A percentile compares a stretch with the other conserved stretches of the same genome.
Evolutionary conservation across 2,797 vertebrate genomes (phyloP).

Genomic region (Siniperca obscura): DNA sequence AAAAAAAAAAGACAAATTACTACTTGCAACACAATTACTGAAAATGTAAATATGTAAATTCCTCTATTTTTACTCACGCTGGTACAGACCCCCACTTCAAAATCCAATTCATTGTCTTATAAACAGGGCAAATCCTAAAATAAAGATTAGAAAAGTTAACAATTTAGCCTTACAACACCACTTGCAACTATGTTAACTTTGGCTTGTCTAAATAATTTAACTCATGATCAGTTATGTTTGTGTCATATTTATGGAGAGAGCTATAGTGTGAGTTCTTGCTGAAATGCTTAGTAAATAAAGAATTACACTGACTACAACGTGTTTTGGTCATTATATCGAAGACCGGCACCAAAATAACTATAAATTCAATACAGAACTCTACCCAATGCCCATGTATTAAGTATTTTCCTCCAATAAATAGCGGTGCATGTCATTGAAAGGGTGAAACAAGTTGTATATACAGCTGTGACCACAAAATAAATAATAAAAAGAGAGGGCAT

Average conservation of each 20-base stretch:
- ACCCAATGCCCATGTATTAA: not conserved
- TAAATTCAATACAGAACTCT: not conserved
- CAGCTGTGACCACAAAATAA: not conserved
- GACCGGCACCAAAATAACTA: not conserved
- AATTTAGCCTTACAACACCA: constrained; percentile 10
- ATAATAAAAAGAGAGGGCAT: not conserved
- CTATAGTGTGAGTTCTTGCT: constrained; percentile 3
- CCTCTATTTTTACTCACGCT: not conserved
- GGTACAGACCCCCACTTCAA: not conserved
- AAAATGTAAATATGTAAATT: not conserved
- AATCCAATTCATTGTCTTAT: constrained; percentile 5
- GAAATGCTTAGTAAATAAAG: constrained; percentile 42
- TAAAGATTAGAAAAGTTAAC: constrained; percentile 20
- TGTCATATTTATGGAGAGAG: constrained; percentile 12
- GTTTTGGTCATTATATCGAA: constrained; percentile 1
- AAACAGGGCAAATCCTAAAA: constrained; percentile 10
- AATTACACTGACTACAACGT: not conserved
- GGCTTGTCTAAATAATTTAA: constrained; percentile 31
- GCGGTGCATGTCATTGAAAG: not conserved
- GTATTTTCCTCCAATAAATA: not conserved
- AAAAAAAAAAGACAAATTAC: not conserved
- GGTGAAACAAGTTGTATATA: constrained; percentile 1
- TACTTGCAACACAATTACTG: not conserved
- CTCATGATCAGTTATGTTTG: constrained; percentile 7
- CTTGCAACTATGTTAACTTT: constrained; percentile 22